These are phyloP conservation scores for Lepilemur ruficaudatus DNA, from an alignment of 2,797 vertebrate genomes.

Conservation along the genomic window DNA sequence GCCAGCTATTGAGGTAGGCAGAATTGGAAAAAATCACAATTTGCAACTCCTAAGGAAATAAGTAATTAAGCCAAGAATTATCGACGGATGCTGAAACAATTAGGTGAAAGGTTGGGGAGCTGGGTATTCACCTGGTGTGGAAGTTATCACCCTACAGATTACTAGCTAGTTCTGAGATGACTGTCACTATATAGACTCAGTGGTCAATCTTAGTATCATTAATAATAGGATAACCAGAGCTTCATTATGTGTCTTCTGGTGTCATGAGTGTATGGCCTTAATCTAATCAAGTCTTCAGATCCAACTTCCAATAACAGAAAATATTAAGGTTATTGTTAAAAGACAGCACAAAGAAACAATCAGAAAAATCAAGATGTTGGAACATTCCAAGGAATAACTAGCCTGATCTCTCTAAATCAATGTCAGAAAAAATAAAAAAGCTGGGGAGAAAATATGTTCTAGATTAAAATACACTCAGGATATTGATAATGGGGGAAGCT, in stretches of 20 bases:
- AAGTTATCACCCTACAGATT: background rate
- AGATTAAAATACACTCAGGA: background rate
- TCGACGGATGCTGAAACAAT: background rate
- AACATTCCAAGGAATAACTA: background rate
- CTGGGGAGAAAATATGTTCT: background rate
- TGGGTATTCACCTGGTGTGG: background rate
- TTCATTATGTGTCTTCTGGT: background rate
- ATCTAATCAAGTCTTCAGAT: background rate
- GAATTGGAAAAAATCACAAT: background rate
- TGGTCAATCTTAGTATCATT: background rate
- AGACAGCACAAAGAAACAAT: background rate
- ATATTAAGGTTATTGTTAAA: background rate
- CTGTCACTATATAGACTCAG: background rate
- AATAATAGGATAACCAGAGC: background rate
- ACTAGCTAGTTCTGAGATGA: background rate
- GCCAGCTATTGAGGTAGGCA: background rate
- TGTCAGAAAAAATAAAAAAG: background rate
- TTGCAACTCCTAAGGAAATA: background rate
- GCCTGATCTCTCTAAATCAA: background rate
- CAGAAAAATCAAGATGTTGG: conserved; percentile 10
- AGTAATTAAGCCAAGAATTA: conserved; percentile 16
- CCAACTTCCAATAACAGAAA: background rate
- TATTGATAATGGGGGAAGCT: background rate
- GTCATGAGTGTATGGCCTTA: background rate
- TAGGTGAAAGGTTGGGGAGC: background rate